phyloP scores from a whole-genome alignment of 92 coral and sea anemone genomes.

The Epizoanthus stellaris region DNA sequence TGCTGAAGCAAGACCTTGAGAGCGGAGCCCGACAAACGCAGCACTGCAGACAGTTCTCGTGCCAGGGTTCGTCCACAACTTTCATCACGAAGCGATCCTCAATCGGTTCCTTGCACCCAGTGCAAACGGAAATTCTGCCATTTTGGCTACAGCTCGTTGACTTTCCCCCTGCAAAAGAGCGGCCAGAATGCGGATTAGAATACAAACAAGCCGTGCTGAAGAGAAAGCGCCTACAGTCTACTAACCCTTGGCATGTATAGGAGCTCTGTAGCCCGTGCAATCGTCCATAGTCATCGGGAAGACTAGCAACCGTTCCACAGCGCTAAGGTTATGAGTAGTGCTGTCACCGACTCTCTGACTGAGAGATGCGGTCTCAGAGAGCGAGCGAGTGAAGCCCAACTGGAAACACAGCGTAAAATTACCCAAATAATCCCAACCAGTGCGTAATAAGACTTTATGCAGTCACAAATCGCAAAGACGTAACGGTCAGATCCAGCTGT shows the following conservation, averaged over 20 bases:
- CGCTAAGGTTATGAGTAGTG: slow-evolving; percentile 33
- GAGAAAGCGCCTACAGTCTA: slow-evolving; percentile 10
- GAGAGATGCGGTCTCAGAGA: slow-evolving; percentile 18
- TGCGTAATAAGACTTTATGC: slow-evolving; percentile 10
- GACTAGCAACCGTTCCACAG: slow-evolving; percentile 46
- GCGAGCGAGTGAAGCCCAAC: slow-evolving; percentile 22
- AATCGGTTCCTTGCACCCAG: slow-evolving; percentile 98
- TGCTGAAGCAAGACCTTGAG: slow-evolving; percentile 97
- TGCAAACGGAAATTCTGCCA: slow-evolving; percentile 90
- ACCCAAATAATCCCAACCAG: slow-evolving; percentile 25
- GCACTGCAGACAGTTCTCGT: slow-evolving; percentile 97
- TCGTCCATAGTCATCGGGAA: slow-evolving; percentile 99
- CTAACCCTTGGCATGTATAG: slow-evolving; percentile 47
- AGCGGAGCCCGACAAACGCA: slow-evolving; percentile 91
- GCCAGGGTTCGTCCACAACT: slow-evolving; percentile 99
- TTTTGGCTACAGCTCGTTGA: slow-evolving; percentile 86
- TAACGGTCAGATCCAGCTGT: slow-evolving; percentile 26
- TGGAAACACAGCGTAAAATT: slow-evolving; percentile 24
- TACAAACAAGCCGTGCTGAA: slow-evolving; percentile 1
- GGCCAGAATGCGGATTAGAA: slow-evolving; percentile 37
- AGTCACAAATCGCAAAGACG: slow-evolving; percentile 32
- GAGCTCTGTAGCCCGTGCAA: slow-evolving; percentile 72
- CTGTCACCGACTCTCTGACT: slow-evolving; percentile 37
- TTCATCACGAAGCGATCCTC: slow-evolving; percentile 99
- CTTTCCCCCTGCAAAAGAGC: slow-evolving; percentile 71